A percentile compares a stretch with the other conserved stretches of the same genome.
phyloP scores from a whole-genome alignment of 2,797 vertebrate genomes.

The Ateles fusciceps region DNA sequence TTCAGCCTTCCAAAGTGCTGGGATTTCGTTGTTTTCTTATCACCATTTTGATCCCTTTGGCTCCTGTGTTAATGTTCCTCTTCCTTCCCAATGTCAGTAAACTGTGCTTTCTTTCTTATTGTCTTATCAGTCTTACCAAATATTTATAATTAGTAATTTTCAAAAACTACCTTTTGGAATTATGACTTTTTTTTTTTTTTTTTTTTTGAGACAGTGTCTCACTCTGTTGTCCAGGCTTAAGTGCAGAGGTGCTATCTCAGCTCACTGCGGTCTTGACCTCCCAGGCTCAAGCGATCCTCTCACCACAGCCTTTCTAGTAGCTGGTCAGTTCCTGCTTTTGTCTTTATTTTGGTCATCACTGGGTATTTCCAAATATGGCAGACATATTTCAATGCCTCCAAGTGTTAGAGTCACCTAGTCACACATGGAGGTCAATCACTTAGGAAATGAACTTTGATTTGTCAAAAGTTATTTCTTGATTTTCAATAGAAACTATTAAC shows the following conservation, averaged over 20 bases:
- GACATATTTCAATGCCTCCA: background rate
- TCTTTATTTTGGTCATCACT: background rate
- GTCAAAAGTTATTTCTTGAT: background rate
- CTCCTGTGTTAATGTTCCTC: background rate
- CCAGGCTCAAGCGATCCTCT: no score
- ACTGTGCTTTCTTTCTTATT: background rate
- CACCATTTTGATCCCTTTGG: background rate
- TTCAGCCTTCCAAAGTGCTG: no score
- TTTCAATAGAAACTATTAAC: background rate
- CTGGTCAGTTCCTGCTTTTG: background rate
- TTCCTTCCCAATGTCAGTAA: background rate
- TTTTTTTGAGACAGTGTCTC: no score
- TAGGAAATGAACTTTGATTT: background rate
- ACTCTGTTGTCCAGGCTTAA: no score
- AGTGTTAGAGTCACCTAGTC: background rate
- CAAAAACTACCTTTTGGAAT: background rate
- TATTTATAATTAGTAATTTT: background rate
- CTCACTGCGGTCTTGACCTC: no score
- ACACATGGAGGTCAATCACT: background rate
- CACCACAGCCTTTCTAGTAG: no score
- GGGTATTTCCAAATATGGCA: background rate
- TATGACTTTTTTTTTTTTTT: background rate
- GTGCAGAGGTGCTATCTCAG: no score
- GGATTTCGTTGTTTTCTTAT: background rate
- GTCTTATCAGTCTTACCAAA: background rate